Evolutionary conservation across 1,140 invertebrate species (phyloP).

Genomic region (Hormaphis cornu): DNA sequence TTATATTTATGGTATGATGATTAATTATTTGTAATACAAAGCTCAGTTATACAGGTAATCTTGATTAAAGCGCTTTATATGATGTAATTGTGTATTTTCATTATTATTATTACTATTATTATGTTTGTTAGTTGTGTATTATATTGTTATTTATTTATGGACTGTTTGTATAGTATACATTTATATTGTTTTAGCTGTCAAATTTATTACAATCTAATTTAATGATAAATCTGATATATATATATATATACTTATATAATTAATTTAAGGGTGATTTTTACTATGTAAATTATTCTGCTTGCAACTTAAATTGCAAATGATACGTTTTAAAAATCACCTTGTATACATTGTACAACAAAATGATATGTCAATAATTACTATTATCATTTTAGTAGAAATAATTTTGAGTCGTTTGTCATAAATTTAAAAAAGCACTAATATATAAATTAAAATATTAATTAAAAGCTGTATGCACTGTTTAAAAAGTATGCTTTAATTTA

Average conservation of each 20-base stretch:
- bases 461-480: slow-evolving; percentile 1
- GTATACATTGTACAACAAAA: too few species aligned
- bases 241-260: background rate
- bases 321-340: too few species aligned
- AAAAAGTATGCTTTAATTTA: slow-evolving; percentile 18
- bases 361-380: slow-evolving; percentile 1
- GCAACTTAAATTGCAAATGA: too few species aligned
- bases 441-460: slow-evolving; percentile 13
- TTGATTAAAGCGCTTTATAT: slow-evolving; percentile 18
- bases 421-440: slow-evolving; percentile 21
- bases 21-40: slow-evolving; percentile 20
- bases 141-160: slow-evolving; percentile 31
- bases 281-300: too few species aligned
- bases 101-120: slow-evolving; percentile 16
- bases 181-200: slow-evolving; percentile 19
- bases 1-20: slow-evolving; percentile 3
- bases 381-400: background rate
- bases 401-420: background rate
- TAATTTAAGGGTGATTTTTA: too few species aligned
- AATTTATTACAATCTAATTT: slow-evolving; percentile 19
- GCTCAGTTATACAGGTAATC: slow-evolving; percentile 31
- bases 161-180: slow-evolving; percentile 26
- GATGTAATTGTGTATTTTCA: slow-evolving; percentile 26
- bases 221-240: background rate
- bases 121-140: slow-evolving; percentile 30